Percentiles rank a stretch among this genome's conserved stretches.
Conservation (phyloP, 2,797 vertebrate genomes). For the Phrynocephalus forsythii region DNA sequence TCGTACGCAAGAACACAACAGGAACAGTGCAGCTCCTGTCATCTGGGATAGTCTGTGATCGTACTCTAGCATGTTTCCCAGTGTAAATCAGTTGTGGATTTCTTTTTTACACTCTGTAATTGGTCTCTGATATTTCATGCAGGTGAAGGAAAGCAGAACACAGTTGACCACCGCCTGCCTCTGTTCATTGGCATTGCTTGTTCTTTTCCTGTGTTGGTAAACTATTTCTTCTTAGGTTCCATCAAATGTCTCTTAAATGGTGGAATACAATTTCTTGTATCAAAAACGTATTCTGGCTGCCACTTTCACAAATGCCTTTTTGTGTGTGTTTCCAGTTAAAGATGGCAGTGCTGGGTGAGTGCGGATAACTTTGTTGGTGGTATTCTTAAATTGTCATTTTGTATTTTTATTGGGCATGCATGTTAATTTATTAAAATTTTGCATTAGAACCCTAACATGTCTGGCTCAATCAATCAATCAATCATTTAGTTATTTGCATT, state of each 20-base stretch:
- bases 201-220: slow-evolving; percentile 61
- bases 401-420: slow-evolving; percentile 90
- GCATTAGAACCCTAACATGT: slow-evolving; percentile 81
- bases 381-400: slow-evolving; percentile 81
- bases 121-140: slow-evolving; percentile 80
- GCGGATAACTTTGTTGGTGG: slow-evolving; percentile 81
- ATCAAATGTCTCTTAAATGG: slow-evolving; percentile 77
- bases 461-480: no score
- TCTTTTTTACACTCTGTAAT: slow-evolving; percentile 79
- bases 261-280: slow-evolving; percentile 78
- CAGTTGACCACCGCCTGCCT: slow-evolving; percentile 79
- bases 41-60: slow-evolving; percentile 84
- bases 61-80: slow-evolving; percentile 90
- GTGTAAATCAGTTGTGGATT: slow-evolving; percentile 83
- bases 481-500: no score
- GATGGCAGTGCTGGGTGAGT: slow-evolving; percentile 79
- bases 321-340: slow-evolving; percentile 83
- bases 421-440: slow-evolving; percentile 99
- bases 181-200: slow-evolving; percentile 76
- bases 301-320: slow-evolving; percentile 72
- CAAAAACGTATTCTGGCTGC: slow-evolving; percentile 69
- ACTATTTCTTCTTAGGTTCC: slow-evolving; percentile 76
- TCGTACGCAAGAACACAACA: slow-evolving; percentile 77
- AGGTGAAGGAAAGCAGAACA: slow-evolving; percentile 63
- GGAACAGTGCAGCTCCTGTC: slow-evolving; percentile 80